A percentile compares a stretch with the other conserved stretches of the same genome.
Conservation (phyloP, 2,797 vertebrate species). For the Muscicapa comitata region DNA sequence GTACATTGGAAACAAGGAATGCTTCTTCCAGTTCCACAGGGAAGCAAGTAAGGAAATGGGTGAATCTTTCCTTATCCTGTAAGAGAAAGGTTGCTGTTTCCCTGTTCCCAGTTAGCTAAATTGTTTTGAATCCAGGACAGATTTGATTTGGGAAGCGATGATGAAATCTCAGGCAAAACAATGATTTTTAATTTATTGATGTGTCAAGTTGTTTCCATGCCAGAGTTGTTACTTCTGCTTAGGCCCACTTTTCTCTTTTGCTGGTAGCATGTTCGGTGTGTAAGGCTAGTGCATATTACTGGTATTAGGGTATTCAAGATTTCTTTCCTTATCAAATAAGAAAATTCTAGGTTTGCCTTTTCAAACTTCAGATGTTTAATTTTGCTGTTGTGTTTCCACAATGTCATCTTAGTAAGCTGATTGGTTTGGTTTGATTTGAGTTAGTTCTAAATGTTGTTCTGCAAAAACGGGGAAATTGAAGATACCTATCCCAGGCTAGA, state of each 20-base stretch:
- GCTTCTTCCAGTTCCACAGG: background rate
- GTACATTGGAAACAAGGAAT: background rate
- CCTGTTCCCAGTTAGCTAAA: background rate
- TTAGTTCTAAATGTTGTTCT: background rate
- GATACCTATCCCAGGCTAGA: background rate
- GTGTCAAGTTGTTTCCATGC: background rate
- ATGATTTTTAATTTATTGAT: background rate
- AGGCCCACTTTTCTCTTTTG: background rate
- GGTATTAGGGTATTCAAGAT: background rate
- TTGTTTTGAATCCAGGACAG: background rate
- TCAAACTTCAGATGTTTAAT: background rate
- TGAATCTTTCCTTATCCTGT: background rate
- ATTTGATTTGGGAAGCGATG: accelerated
- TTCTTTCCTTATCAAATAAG: background rate
- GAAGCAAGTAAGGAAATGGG: background rate
- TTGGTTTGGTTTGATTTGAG: background rate
- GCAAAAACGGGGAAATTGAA: background rate
- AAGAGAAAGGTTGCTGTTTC: background rate
- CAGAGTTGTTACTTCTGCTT: background rate
- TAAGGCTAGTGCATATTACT: background rate
- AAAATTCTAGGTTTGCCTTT: background rate
- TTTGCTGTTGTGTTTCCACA: background rate
- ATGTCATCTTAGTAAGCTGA: background rate
- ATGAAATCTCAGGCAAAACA: background rate
- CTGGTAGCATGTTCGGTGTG: background rate